These are phyloP conservation scores for Petrosia ficiformis DNA, from an alignment of 37 sponge, comb jelly and placozoan genomes.

Conservation along the genomic window DNA sequence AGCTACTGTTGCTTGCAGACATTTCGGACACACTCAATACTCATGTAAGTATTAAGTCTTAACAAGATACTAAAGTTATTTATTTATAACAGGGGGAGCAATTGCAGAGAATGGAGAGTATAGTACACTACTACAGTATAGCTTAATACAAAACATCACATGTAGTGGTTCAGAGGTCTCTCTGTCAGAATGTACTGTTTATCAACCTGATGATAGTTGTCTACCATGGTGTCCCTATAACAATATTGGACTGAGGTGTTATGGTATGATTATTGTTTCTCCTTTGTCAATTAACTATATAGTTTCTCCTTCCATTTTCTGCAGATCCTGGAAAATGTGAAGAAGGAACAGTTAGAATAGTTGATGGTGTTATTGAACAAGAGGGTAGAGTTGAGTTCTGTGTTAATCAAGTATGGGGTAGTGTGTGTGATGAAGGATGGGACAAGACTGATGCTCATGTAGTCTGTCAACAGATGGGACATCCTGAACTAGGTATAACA, in stretches of 20 bases:
- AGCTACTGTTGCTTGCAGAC: background rate
- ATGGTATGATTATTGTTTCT: background rate
- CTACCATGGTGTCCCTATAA: background rate
- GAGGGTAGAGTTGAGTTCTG: constrained; percentile 2
- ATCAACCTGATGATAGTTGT: background rate
- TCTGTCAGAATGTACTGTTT: background rate
- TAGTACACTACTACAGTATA: too few species aligned
- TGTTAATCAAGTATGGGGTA: constrained; percentile 7
- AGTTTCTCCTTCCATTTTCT: background rate
- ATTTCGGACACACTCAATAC: background rate
- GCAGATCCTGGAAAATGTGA: background rate
- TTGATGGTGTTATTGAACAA: background rate
- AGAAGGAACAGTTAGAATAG: background rate
- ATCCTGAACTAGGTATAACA: background rate
- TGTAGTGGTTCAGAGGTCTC: background rate
- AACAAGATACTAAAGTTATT: too few species aligned
- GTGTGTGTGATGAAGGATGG: constrained; percentile 1
- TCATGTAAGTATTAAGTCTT: background rate
- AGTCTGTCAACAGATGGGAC: background rate
- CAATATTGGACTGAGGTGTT: constrained; percentile 3
- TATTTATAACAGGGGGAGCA: too few species aligned
- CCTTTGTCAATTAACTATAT: background rate
- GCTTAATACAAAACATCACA: background rate
- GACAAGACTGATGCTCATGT: background rate
- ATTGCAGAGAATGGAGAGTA: too few species aligned